phyloP scores from a whole-genome alignment of 1,140 invertebrate genomes.

The Tetramorium simillimum region DNA sequence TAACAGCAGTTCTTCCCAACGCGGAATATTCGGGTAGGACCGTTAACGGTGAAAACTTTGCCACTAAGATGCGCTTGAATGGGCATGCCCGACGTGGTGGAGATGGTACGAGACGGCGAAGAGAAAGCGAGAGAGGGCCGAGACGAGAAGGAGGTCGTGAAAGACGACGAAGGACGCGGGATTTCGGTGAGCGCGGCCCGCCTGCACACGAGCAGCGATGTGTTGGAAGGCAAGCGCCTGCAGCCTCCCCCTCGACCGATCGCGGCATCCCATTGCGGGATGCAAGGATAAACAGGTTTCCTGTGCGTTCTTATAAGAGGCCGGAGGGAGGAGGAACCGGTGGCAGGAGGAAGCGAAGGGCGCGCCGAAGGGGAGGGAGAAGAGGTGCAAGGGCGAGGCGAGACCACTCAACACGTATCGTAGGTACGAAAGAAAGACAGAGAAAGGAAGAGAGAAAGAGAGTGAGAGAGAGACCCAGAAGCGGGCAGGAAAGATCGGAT shows the following conservation, averaged over 20 bases:
- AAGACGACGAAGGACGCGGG: slow-evolving; percentile 52
- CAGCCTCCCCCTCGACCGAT: slow-evolving; percentile 58
- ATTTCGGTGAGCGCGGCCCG: slow-evolving; percentile 63
- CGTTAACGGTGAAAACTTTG: slow-evolving; percentile 67
- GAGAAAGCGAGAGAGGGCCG: slow-evolving; percentile 14
- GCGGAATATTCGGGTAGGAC: slow-evolving; percentile 55
- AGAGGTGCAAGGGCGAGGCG: slow-evolving; percentile 72
- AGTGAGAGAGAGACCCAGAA: slow-evolving; percentile 5
- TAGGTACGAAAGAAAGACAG: slow-evolving; percentile 34
- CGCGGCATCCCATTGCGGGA: slow-evolving; percentile 76
- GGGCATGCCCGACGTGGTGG: slow-evolving; percentile 39
- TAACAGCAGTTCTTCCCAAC: slow-evolving; percentile 38
- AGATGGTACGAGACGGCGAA: slow-evolving; percentile 12
- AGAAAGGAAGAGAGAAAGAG: not conserved
- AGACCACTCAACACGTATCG: slow-evolving; percentile 70
- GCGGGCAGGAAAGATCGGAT: slow-evolving; percentile 34
- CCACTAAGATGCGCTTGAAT: slow-evolving; percentile 55
- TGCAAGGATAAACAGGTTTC: slow-evolving; percentile 77
- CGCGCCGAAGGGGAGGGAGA: slow-evolving; percentile 37
- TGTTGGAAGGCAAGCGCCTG: slow-evolving; percentile 63
- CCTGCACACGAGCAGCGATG: slow-evolving; percentile 53
- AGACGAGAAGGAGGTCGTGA: slow-evolving; percentile 40
- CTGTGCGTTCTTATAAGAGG: slow-evolving; percentile 73
- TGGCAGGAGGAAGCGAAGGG: slow-evolving; percentile 50
- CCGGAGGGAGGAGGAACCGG: slow-evolving; percentile 44